Evolutionary conservation across 2,888 invertebrate species (phyloP), one percentile per base, ranked within the genome.

Genomic region (Conomelus anceps): DNA sequence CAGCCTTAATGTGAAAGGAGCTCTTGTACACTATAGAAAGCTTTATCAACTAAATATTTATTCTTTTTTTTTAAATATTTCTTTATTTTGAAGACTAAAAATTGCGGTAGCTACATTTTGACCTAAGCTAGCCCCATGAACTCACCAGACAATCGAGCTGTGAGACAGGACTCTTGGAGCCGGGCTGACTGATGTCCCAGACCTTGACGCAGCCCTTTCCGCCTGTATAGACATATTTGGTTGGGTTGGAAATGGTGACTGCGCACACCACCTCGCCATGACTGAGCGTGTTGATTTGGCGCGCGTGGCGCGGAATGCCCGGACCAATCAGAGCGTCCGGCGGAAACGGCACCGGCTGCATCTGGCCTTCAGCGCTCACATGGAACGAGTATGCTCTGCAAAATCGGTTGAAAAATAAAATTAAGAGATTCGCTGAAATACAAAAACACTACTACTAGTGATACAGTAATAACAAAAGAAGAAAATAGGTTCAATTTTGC

Each of bases 211-310:
- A 98, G 90, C 98, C 98, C 94, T 99, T 99, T 91, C 99, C 99
- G 24, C 99, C 99, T 0, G 99, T 99, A 94, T 99, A 99, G n/a
- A 99, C 98, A 93, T 98, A 97, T 92, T 98, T 95, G 91, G 97
- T 96, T 90, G 97, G 96, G 93, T 96, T 94, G 90, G 98, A 97
- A 93, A 99, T 96, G 88, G 99, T 99, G 88, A 99, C 99, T 0
- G 99, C 99, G 93, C 99, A 99, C 41, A 99, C 99, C 85, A 99
- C 98, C 93, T 99, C 99, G 9, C 99, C 99, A 93, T 99, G 99
- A 90, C 97, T 97, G 91, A 99, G 93, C 9, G 98, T 97, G 93
- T 97, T 98, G 92, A 98, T 97, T 93, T 97, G 97, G 20, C 98
- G 95, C 86, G 98, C 98, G 92, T 97, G 98, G 89, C 98, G 95